Evolutionary conservation across 2,888 invertebrate species (phyloP).

Genomic region (Acrobasis consociella): DNA sequence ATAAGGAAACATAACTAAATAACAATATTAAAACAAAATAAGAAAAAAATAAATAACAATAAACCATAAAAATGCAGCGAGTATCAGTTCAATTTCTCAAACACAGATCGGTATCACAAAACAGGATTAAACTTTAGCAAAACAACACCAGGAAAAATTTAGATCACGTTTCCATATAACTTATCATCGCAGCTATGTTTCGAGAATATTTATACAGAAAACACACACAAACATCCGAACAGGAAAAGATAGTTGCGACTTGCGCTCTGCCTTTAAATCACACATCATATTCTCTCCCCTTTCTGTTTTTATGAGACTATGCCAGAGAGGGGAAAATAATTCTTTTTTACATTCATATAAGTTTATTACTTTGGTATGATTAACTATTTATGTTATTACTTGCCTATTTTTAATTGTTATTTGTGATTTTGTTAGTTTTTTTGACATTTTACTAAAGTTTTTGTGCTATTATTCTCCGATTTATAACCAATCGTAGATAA

Average conservation of each 20-base stretch:
- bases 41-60: no score
- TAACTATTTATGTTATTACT: not conserved
- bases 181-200: not conserved
- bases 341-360: not conserved
- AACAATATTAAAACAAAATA: no score
- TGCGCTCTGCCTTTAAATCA: slow-evolving; percentile 7
- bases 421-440: no score
- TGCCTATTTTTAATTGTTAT: no score
- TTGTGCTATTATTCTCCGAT: no score
- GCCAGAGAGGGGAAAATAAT: not conserved
- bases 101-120: no score
- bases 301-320: slow-evolving; percentile 9
- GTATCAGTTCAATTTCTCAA: no score
- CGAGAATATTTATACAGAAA: not conserved
- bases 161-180: not conserved
- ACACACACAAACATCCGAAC: slow-evolving; percentile 15
- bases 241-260: slow-evolving; percentile 3
- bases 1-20: no score
- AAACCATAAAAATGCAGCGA: no score
- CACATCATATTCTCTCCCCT: not conserved
- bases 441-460: no score
- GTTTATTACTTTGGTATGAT: not conserved
- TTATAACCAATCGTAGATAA: no score
- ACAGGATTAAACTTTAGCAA: not conserved
- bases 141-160: not conserved